Conservation (phyloP, 2,888 invertebrate genomes). For the Scaptomyza tumidula region DNA sequence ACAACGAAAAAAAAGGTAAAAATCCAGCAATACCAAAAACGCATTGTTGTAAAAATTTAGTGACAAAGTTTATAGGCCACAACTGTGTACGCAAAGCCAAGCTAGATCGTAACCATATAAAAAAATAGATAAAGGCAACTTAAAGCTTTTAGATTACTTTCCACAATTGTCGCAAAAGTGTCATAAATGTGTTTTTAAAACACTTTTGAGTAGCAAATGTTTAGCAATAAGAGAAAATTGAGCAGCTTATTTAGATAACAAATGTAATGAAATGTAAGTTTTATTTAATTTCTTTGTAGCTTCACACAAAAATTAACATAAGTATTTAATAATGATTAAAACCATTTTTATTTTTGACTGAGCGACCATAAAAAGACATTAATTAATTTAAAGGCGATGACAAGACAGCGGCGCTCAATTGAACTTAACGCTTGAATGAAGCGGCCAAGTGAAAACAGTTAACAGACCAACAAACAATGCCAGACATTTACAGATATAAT, state of each 20-base stretch:
- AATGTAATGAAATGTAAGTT: background rate
- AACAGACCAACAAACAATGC: constrained; percentile 25
- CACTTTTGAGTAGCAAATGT: constrained; percentile 40
- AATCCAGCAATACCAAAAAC: constrained; percentile 20
- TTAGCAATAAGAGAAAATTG: background rate
- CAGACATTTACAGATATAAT: constrained; percentile 42
- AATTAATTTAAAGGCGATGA: constrained; percentile 49
- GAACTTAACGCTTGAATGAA: constrained; percentile 31
- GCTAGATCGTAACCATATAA: constrained; percentile 36
- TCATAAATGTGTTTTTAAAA: constrained; percentile 38
- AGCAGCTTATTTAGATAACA: background rate
- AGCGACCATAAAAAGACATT: constrained; percentile 31
- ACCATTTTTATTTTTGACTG: background rate
- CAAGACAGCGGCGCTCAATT: constrained; percentile 30
- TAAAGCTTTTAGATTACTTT: constrained; percentile 21
- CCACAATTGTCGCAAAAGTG: constrained; percentile 42
- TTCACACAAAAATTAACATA: background rate
- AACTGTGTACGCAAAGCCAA: constrained; percentile 43
- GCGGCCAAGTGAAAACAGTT: constrained; percentile 31
- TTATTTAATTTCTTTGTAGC: background rate
- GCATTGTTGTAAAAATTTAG: constrained; percentile 73
- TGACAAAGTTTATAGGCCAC: constrained; percentile 69
- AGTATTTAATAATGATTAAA: background rate
- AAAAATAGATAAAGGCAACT: background rate
- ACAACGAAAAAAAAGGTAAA: constrained; percentile 12